A percentile compares a stretch with the other conserved stretches of the same genome.
These are phyloP conservation scores for Pelmatolapia mariae DNA, from an alignment of 2,113 vertebrate genomes.

Conservation along the genomic window DNA sequence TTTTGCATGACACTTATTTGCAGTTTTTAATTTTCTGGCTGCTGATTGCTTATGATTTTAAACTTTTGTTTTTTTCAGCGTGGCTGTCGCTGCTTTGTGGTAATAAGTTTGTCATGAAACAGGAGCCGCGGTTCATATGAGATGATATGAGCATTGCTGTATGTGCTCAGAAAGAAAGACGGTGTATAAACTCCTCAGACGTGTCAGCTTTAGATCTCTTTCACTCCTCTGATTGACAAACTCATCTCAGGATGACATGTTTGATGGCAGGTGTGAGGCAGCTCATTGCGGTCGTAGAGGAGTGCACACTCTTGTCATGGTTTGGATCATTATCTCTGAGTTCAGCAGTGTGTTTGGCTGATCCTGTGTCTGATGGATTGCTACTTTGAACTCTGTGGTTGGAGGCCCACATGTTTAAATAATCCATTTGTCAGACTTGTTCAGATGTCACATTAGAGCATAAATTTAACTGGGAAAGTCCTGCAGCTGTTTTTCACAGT, in stretches of 20 bases:
- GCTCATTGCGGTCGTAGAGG: neutral
- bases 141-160: neutral
- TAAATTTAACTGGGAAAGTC: neutral
- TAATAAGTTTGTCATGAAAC: neutral
- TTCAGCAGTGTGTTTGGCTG: neutral
- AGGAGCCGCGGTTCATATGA: rapidly evolving
- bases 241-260: neutral
- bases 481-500: neutral
- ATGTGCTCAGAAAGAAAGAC: rapidly evolving
- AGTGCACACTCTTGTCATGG: rapidly evolving
- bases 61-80: rapidly evolving
- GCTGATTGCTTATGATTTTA: neutral
- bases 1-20: neutral
- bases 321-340: neutral
- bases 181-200: neutral
- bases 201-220: neutral
- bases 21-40: neutral
- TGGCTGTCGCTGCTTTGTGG: neutral
- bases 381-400: neutral
- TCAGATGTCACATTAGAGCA: neutral
- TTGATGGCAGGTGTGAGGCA: neutral
- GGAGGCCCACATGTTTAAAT: neutral
- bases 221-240: neutral
- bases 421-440: neutral
- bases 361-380: neutral